A percentile compares a stretch with the other conserved stretches of the same genome.
Evolutionary conservation across 2,113 vertebrate species (phyloP).

Genomic region (Vulpes ferrilata): DNA sequence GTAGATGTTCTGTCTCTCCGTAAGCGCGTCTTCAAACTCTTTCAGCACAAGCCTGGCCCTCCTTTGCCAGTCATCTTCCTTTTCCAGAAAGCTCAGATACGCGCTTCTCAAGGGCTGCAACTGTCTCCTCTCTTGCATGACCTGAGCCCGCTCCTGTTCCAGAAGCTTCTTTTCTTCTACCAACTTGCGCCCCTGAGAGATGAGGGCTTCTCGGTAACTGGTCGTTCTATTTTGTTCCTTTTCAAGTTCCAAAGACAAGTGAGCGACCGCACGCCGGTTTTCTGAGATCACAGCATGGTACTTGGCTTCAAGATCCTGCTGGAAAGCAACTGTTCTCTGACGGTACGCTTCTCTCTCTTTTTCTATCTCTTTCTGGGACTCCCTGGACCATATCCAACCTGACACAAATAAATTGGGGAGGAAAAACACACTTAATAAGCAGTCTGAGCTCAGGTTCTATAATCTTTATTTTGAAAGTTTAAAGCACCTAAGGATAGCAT

Average conservation of each 20-base stretch:
- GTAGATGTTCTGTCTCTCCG: slow-evolving; percentile 94
- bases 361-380: slow-evolving; percentile 95
- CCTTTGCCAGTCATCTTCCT: slow-evolving; percentile 91
- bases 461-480: neutral
- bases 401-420: slow-evolving; percentile 56
- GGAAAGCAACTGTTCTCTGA: slow-evolving; percentile 86
- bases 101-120: slow-evolving; percentile 87
- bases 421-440: neutral
- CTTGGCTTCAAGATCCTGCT: slow-evolving; percentile 91
- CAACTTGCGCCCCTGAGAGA: slow-evolving; percentile 93
- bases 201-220: slow-evolving; percentile 93
- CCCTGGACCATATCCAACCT: slow-evolving; percentile 99
- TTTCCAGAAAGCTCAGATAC: slow-evolving; percentile 89
- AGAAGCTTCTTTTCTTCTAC: slow-evolving; percentile 93
- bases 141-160: slow-evolving; percentile 89
- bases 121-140: slow-evolving; percentile 90
- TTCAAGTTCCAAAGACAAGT: slow-evolving; percentile 95
- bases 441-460: neutral
- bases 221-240: slow-evolving; percentile 93
- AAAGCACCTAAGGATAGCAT: neutral
- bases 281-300: slow-evolving; percentile 93
- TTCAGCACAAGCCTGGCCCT: slow-evolving; percentile 88
- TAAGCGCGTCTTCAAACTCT: slow-evolving; percentile 91
- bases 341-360: slow-evolving; percentile 89
- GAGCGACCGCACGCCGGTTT: slow-evolving; percentile 90